Evolutionary conservation across 1,140 invertebrate species (phyloP), one percentile per base, ranked within the genome.

Genomic region (Oedothorax gibbosus): DNA sequence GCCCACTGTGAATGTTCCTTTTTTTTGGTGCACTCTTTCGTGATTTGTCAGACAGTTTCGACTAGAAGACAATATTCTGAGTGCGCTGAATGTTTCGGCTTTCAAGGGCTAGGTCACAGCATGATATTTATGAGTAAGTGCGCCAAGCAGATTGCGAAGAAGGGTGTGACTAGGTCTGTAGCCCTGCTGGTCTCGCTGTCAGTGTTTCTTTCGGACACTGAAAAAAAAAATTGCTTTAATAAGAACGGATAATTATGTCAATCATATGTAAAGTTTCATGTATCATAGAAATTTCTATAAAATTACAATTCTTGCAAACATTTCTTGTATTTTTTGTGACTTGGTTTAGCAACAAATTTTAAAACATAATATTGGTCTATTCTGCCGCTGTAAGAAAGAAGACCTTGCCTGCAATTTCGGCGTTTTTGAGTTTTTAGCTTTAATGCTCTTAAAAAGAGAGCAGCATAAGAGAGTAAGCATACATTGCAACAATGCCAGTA

Each of bases 131-230:
- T 21, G 20, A 75, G 53, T 11, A 75, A 20, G 72, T 14, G n/a
- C 72, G 18, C 72, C 51, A 57, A 14, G 11, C 49, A 21, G 15
- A 35, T 21, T 21, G n/a, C 10, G 21, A 57, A 57, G 72, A 21
- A n/a, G 2, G 51, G 9, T 18, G 20, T 75, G n/a, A 12, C 51
- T 11, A n/a, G n/a, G 10, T n/a, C 53, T 18, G n/a, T 54, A 15
- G 12, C 35, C n/a, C 35, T 49, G 35, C 5, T 54, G 54, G 12
- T 56, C 53, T 20, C 57, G 72, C 18, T 75, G 53, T 50, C 57
- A 10, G 53, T 75, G 72, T 54, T 75, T 57, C 72, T n/a, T 10
- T 75, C 72, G 11, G 72, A 75, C 12, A 75, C 72, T 75, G 72
- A 0, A 75, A 57, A 56, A 56, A 21, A 12, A 66, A 14, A 65